A percentile compares a stretch with the other conserved stretches of the same genome.
Evolutionary conservation across 2,797 vertebrate genomes (phyloP).

Genomic region (Carduelis carduelis): DNA sequence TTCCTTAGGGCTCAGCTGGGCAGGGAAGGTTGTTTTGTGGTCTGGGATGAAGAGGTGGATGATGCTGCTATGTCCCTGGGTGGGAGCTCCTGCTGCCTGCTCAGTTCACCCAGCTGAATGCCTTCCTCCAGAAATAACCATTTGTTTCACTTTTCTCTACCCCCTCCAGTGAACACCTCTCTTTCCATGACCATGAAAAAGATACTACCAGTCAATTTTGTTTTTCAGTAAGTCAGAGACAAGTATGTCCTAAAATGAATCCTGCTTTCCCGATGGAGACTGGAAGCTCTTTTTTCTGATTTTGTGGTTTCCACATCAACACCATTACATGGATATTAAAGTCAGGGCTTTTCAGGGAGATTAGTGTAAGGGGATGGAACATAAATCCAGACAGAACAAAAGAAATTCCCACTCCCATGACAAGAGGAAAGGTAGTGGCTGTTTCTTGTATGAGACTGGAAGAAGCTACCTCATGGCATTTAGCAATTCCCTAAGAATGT

Average conservation of each 20-base stretch:
- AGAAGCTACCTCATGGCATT: not conserved
- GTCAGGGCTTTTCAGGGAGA: slow-evolving; percentile 2
- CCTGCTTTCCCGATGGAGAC: not conserved
- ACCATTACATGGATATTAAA: slow-evolving; percentile 5
- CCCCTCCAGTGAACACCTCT: not conserved
- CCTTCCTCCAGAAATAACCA: not conserved
- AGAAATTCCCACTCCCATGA: not conserved
- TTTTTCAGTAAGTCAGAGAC: not conserved
- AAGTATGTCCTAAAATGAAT: not conserved
- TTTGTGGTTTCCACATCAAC: not conserved
- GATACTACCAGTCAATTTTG: not conserved
- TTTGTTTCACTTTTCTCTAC: not conserved
- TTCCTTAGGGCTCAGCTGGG: not conserved
- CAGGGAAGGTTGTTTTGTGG: not conserved
- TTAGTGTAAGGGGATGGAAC: not conserved
- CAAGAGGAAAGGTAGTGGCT: not conserved
- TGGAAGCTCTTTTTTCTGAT: not conserved
- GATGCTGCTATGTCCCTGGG: not conserved
- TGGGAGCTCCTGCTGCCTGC: not conserved
- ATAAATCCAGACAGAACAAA: slow-evolving; percentile 19
- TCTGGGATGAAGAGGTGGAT: not conserved
- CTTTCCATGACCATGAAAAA: not conserved
- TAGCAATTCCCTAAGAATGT: not conserved
- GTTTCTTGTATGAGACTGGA: not conserved
- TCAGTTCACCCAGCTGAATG: not conserved